Percentiles rank a stretch among this genome's conserved stretches.
phyloP scores from a whole-genome alignment of 2,888 invertebrate species.

The Lathronympha strigana region DNA sequence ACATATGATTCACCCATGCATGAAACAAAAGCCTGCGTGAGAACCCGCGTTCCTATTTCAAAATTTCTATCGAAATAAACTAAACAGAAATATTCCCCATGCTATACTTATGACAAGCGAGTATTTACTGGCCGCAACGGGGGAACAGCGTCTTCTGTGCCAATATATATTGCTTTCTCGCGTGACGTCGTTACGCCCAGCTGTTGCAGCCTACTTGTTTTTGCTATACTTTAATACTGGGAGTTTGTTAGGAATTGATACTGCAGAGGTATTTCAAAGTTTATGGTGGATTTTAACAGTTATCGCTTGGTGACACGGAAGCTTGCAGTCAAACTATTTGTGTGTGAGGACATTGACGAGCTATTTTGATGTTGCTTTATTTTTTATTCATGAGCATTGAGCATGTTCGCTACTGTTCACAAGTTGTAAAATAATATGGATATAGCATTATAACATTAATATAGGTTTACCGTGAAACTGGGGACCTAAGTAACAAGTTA shows the following conservation, averaged over 20 bases:
- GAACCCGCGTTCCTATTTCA: conserved; percentile 32
- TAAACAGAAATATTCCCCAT: conserved; percentile 28
- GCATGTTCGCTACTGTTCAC: background rate
- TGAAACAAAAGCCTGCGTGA: conserved; percentile 24
- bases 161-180: conserved; percentile 82
- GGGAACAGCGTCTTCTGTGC: conserved; percentile 74
- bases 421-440: background rate
- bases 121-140: conserved; percentile 49
- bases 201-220: conserved; percentile 76
- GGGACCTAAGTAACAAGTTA: too few relatives aligned
- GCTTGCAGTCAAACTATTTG: conserved; percentile 13
- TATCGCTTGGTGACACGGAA: conserved; percentile 34
- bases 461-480: too few relatives aligned
- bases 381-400: background rate
- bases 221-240: conserved; percentile 55
- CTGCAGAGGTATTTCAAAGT: conserved; percentile 37
- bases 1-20: conserved; percentile 1
- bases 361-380: background rate
- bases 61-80: conserved; percentile 35
- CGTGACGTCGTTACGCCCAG: conserved; percentile 80
- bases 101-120: conserved; percentile 38
- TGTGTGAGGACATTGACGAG: conserved; percentile 4
- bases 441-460: background rate
- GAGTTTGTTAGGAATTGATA: conserved; percentile 39
- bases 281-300: conserved; percentile 31